These are phyloP conservation scores for Iselma pallidipennis DNA, from an alignment of 2,888 invertebrate species.

Conservation along the genomic window DNA sequence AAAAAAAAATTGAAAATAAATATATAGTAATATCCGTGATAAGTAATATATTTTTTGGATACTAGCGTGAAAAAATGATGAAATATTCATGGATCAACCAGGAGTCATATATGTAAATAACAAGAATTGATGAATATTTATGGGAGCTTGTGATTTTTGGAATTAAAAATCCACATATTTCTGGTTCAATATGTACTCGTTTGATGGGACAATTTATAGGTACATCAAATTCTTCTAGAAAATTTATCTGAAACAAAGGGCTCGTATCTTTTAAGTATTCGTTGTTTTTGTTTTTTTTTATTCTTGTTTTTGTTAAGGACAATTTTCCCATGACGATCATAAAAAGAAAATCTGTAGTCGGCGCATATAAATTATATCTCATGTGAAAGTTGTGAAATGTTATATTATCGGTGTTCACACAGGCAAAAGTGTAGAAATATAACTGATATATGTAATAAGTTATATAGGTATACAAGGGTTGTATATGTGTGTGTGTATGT, in stretches of 20 bases:
- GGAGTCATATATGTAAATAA: slow-evolving; percentile 5
- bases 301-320: slow-evolving; percentile 9
- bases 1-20: neutral
- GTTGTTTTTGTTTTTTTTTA: neutral
- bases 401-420: slow-evolving; percentile 30
- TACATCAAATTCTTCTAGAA: neutral
- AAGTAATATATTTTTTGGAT: neutral
- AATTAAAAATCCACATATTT: neutral
- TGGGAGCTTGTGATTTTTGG: neutral
- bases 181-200: no score
- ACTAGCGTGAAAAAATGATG: neutral
- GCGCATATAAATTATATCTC: slow-evolving; percentile 29
- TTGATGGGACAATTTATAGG: no score
- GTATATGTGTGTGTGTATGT: no score
- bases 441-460: slow-evolving; percentile 34
- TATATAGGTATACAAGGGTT: no score
- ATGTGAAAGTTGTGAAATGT: slow-evolving; percentile 22
- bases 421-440: slow-evolving; percentile 26
- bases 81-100: slow-evolving; percentile 2
- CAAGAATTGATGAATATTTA: slow-evolving; percentile 8
- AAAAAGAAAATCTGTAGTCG: slow-evolving; percentile 30
- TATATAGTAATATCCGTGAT: neutral
- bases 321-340: slow-evolving; percentile 16
- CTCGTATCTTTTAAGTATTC: neutral
- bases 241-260: neutral